These are phyloP conservation scores for Toxotes jaculatrix DNA, from an alignment of 2,113 vertebrate species.

Conservation along the genomic window DNA sequence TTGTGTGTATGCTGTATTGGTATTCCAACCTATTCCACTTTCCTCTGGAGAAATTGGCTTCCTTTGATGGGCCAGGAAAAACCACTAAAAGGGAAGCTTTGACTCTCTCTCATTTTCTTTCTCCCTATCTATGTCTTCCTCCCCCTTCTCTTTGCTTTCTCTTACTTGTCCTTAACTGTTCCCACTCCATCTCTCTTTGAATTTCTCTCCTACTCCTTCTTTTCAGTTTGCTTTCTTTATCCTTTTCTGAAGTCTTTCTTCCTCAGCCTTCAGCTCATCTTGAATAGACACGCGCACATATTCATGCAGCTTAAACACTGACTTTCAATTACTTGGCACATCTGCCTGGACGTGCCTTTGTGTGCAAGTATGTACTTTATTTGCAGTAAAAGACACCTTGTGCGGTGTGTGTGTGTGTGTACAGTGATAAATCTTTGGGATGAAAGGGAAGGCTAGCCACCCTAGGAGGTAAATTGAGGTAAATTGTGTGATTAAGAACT, in stretches of 20 bases:
- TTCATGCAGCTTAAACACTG: slow-evolving; percentile 28
- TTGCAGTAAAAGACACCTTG: slow-evolving; percentile 47
- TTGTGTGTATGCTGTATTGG: slow-evolving; percentile 50
- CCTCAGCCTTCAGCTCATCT: slow-evolving; percentile 18
- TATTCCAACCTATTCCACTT: slow-evolving; percentile 59
- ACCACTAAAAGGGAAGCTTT: slow-evolving; percentile 63
- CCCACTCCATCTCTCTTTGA: slow-evolving; percentile 36
- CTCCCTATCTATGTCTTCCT: slow-evolving; percentile 22
- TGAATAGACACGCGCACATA: slow-evolving; percentile 22
- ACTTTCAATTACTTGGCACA: slow-evolving; percentile 49
- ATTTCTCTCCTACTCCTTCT: slow-evolving; percentile 26
- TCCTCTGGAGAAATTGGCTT: slow-evolving; percentile 67
- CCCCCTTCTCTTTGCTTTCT: slow-evolving; percentile 35
- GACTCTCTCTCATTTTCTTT: slow-evolving; percentile 42
- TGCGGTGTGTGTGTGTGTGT: background rate
- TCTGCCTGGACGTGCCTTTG: slow-evolving; percentile 31
- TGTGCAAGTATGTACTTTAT: slow-evolving; percentile 31
- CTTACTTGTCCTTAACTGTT: slow-evolving; percentile 51
- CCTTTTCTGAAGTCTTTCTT: slow-evolving; percentile 19
- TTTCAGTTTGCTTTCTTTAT: slow-evolving; percentile 28
- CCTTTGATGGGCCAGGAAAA: slow-evolving; percentile 61
- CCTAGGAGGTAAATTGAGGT: slow-evolving; percentile 70
- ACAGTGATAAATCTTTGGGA: slow-evolving; percentile 43
- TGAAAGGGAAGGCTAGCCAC: slow-evolving; percentile 42
- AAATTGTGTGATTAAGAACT: slow-evolving; percentile 74